Evolutionary conservation across 2,113 vertebrate species (phyloP).

Genomic region (Python bivittatus): DNA sequence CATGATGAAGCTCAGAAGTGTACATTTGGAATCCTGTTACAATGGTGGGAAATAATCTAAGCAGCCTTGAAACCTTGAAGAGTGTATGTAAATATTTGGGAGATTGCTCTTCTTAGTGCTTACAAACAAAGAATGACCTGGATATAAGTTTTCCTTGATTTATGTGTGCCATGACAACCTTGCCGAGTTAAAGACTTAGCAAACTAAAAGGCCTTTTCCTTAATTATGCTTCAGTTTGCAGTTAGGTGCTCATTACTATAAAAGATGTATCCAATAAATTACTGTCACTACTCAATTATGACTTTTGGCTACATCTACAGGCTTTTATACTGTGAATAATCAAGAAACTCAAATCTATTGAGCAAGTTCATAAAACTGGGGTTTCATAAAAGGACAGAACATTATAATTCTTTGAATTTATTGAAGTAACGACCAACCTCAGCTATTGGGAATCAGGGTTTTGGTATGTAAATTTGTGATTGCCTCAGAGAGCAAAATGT

Average conservation of each 20-base stretch:
- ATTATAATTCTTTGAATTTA: background rate
- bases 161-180: slow-evolving; percentile 55
- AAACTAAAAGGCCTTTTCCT: background rate
- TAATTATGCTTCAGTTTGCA: background rate
- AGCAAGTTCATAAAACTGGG: background rate
- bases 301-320: background rate
- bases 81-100: slow-evolving; percentile 55
- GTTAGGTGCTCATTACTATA: background rate
- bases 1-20: slow-evolving; percentile 59
- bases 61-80: slow-evolving; percentile 51
- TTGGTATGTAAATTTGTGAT: background rate
- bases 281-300: background rate
- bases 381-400: background rate
- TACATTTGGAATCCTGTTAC: slow-evolving; percentile 57
- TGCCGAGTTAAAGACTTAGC: slow-evolving; percentile 42
- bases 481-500: background rate
- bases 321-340: background rate
- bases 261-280: background rate
- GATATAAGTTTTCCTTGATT: slow-evolving; percentile 64
- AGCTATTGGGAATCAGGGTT: background rate
- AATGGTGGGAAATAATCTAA: slow-evolving; percentile 58
- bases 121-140: slow-evolving; percentile 66
- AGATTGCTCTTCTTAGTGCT: slow-evolving; percentile 64
- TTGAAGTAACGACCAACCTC: background rate
- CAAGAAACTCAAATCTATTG: background rate